Percentiles rank a stretch among this genome's conserved stretches.
Conservation (phyloP, 2,113 vertebrate species). For the Ardeotis arabs region DNA sequence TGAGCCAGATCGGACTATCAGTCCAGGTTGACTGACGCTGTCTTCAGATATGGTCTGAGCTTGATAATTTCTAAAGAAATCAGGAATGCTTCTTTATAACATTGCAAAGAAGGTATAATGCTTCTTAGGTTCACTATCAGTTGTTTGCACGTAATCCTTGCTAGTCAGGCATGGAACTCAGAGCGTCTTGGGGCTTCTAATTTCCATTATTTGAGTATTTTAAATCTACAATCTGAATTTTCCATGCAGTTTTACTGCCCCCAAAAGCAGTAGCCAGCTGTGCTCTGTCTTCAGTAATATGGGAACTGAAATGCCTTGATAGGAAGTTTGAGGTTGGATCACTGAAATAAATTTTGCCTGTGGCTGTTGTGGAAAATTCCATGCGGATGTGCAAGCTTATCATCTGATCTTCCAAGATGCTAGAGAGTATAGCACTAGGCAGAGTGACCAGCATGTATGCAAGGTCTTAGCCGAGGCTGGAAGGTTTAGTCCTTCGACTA, state of each 20-base stretch:
- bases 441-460: neutral
- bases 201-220: neutral
- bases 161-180: neutral
- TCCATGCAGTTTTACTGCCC: neutral
- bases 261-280: neutral
- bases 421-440: neutral
- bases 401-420: slow-evolving; percentile 16
- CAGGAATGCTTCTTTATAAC: neutral
- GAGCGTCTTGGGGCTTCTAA: neutral
- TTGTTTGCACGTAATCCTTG: neutral
- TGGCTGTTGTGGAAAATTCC: slow-evolving; percentile 33
- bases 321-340: slow-evolving; percentile 40
- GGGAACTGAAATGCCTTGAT: neutral
- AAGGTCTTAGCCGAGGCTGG: neutral
- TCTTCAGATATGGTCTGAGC: neutral
- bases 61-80: neutral
- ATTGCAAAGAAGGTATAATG: neutral
- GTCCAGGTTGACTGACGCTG: neutral
- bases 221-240: neutral
- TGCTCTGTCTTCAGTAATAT: neutral
- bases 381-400: slow-evolving; percentile 25
- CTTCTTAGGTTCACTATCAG: neutral
- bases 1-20: neutral
- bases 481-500: neutral
- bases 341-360: slow-evolving; percentile 14